Conservation (phyloP, 2,888 invertebrate genomes). For the Metalampra italica region DNA sequence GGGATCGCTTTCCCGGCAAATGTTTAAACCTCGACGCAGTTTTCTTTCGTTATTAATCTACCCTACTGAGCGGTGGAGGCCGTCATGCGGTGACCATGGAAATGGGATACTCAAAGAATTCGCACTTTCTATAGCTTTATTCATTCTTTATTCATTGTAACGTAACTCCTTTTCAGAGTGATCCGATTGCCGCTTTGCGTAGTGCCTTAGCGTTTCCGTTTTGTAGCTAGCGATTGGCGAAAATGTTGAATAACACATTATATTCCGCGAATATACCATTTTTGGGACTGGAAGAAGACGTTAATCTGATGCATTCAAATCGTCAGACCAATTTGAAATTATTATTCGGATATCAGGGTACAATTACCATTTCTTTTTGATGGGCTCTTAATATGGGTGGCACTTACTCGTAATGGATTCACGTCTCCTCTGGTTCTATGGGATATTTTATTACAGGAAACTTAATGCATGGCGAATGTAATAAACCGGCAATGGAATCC, state of each 20-base stretch:
- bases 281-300: neutral
- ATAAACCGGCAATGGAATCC: too few relatives aligned
- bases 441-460: too few relatives aligned
- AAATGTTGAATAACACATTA: neutral
- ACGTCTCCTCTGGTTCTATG: too few relatives aligned
- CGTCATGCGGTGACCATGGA: neutral
- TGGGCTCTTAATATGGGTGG: too few relatives aligned
- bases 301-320: too few relatives aligned
- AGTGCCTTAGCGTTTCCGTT: constrained; percentile 1
- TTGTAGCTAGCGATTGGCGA: neutral
- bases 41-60: neutral
- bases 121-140: neutral
- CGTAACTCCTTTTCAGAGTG: neutral
- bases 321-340: too few relatives aligned
- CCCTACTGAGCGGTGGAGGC: neutral
- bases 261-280: neutral
- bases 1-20: too few relatives aligned
- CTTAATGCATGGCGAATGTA: too few relatives aligned
- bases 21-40: neutral
- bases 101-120: neutral
- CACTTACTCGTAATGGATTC: too few relatives aligned
- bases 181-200: constrained; percentile 1
- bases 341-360: too few relatives aligned
- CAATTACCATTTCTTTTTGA: too few relatives aligned
- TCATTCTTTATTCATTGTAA: neutral